Percentiles rank a stretch among this genome's conserved stretches.
These are phyloP conservation scores for Drosophila percnosoma DNA, from an alignment of 2,888 invertebrate genomes.

Conservation along the genomic window DNA sequence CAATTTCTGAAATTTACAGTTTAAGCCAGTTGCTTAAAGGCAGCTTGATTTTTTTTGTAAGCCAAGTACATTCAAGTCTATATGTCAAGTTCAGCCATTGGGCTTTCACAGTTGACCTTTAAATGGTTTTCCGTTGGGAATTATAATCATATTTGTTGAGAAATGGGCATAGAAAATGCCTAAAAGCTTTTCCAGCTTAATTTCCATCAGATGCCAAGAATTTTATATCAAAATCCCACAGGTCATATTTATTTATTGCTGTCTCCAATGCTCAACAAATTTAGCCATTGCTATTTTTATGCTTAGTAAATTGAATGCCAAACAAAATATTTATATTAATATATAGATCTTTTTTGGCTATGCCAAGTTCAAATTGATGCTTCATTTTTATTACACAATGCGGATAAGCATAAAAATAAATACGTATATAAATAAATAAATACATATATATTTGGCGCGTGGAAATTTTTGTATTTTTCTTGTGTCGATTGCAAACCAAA, in stretches of 20 bases:
- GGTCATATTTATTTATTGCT: background rate
- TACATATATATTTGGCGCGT: slow-evolving; percentile 18
- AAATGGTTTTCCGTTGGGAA: background rate
- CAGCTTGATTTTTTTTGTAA: background rate
- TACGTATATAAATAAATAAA: slow-evolving; percentile 19
- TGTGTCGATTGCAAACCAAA: slow-evolving; percentile 34
- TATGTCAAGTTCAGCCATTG: background rate
- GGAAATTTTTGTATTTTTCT: slow-evolving; percentile 23
- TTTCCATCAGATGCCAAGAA: background rate
- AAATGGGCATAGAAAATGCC: background rate
- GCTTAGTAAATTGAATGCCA: background rate
- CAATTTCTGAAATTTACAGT: background rate
- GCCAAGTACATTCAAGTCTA: background rate
- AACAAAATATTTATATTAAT: background rate
- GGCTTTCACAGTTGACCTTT: background rate
- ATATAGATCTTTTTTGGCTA: background rate
- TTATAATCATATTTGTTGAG: background rate
- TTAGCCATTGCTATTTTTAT: background rate
- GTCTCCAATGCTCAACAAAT: background rate
- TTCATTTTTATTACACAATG: slow-evolving; percentile 50
- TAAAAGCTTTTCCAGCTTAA: background rate
- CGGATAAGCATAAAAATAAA: slow-evolving; percentile 34
- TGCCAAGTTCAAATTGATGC: background rate
- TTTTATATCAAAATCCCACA: background rate
- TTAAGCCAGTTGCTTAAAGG: background rate